These are phyloP conservation scores for Epistrophe grossulariae DNA, from an alignment of 2,888 invertebrate genomes.

Conservation along the genomic window DNA sequence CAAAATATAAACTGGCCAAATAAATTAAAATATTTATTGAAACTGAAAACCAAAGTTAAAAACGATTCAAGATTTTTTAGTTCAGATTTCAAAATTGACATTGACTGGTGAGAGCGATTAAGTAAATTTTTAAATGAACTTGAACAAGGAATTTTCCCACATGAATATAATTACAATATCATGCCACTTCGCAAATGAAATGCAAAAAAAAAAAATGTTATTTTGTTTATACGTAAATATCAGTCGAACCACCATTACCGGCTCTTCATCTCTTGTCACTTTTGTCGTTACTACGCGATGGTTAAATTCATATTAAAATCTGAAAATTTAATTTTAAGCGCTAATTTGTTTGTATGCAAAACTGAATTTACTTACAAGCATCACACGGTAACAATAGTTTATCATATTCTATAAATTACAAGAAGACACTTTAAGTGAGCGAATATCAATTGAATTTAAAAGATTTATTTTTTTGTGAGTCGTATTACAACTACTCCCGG, in stretches of 20 bases:
- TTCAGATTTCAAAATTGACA: conserved; percentile 16
- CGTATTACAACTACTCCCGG: conserved; percentile 7
- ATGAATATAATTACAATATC: conserved; percentile 22
- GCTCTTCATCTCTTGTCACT: not conserved
- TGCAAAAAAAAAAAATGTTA: no score
- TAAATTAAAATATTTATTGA: no score
- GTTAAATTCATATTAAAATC: not conserved
- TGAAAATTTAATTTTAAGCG: not conserved
- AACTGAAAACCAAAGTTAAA: not conserved
- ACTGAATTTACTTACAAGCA: conserved; percentile 59
- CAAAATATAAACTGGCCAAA: no score
- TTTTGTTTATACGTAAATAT: not conserved
- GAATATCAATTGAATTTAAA: conserved; percentile 2
- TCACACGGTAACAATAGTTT: conserved; percentile 73
- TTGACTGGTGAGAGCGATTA: not conserved
- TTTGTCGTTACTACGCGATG: not conserved
- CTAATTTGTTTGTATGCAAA: not conserved
- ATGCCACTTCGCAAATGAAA: not conserved
- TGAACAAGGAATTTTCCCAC: not conserved
- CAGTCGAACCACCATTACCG: not conserved
- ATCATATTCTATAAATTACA: conserved; percentile 42
- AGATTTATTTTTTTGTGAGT: conserved; percentile 14
- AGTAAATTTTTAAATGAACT: not conserved
- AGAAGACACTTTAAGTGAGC: not conserved
- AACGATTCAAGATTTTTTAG: not conserved